Evolutionary conservation across 2,113 vertebrate species (phyloP).

Genomic region (Sturnira hondurensis): DNA sequence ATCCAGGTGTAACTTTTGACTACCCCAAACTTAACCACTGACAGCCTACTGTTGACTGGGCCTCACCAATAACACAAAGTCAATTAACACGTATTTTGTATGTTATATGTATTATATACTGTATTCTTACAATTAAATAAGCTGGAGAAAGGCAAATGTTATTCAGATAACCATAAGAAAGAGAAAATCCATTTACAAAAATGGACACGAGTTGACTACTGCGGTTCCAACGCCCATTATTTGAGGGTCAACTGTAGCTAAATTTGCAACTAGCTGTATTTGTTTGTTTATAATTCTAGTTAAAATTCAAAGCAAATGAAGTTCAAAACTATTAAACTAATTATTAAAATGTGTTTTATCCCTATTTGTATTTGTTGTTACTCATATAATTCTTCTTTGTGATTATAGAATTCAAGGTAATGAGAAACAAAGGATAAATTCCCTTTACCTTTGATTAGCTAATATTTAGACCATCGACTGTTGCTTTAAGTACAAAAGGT

Average conservation of each 20-base stretch:
- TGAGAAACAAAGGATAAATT: neutral
- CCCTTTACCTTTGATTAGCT: neutral
- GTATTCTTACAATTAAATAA: neutral
- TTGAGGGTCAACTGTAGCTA: neutral
- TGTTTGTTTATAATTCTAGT: conserved; percentile 23
- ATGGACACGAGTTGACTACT: neutral
- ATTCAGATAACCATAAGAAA: neutral
- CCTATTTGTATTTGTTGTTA: neutral
- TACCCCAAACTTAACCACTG: neutral
- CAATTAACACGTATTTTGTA: neutral
- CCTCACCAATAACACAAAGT: neutral
- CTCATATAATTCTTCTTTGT: neutral
- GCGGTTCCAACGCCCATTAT: neutral
- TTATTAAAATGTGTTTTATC: neutral
- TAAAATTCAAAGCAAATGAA: conserved; percentile 38
- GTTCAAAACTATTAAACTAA: conserved; percentile 9
- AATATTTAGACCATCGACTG: neutral
- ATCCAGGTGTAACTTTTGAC: neutral
- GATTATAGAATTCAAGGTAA: neutral
- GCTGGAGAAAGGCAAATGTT: neutral
- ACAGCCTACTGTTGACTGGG: neutral
- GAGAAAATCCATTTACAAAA: neutral
- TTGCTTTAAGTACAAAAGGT: neutral
- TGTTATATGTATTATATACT: neutral
- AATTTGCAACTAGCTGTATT: neutral